phyloP scores from a whole-genome alignment of 2,113 vertebrate species.

The Gambusia affinis region DNA sequence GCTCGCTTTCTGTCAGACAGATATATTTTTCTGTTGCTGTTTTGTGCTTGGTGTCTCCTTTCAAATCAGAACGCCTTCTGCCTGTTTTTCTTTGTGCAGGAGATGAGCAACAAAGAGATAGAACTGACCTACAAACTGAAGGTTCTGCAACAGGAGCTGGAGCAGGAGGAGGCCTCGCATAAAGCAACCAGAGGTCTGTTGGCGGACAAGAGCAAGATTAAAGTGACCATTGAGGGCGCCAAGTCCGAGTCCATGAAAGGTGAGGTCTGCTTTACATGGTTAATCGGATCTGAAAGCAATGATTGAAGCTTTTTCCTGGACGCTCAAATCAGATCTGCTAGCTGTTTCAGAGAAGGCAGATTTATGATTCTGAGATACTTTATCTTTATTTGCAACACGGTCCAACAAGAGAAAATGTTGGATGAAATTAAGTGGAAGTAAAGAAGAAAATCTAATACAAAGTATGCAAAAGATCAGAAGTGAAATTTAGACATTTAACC shows the following conservation, averaged over 20 bases:
- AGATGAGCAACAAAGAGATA: constrained; percentile 98
- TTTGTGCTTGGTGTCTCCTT: neutral
- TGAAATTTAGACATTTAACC: too few relatives aligned
- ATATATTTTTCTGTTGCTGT: neutral
- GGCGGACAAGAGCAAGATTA: constrained; percentile 97
- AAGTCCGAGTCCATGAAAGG: constrained; percentile 99
- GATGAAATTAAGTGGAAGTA: too few relatives aligned
- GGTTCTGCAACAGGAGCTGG: constrained; percentile 94
- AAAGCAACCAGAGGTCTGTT: constrained; percentile 93
- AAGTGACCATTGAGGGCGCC: constrained; percentile 96
- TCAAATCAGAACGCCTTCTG: neutral
- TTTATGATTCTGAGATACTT: neutral
- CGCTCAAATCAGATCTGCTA: neutral
- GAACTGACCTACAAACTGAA: constrained; percentile 98
- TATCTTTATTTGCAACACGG: too few relatives aligned
- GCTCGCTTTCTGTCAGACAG: neutral
- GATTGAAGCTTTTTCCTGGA: neutral
- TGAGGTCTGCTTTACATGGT: constrained; percentile 49
- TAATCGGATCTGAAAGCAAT: neutral
- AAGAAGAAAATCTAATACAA: too few relatives aligned
- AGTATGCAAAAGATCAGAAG: too few relatives aligned
- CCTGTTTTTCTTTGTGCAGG: constrained; percentile 74
- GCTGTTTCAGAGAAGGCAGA: neutral
- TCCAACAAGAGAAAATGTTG: too few relatives aligned
- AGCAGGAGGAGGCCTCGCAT: constrained; percentile 94